Base-by-base conservation (phyloP, 2,888 invertebrate genomes). In the Napeogenes sylphis region DNA sequence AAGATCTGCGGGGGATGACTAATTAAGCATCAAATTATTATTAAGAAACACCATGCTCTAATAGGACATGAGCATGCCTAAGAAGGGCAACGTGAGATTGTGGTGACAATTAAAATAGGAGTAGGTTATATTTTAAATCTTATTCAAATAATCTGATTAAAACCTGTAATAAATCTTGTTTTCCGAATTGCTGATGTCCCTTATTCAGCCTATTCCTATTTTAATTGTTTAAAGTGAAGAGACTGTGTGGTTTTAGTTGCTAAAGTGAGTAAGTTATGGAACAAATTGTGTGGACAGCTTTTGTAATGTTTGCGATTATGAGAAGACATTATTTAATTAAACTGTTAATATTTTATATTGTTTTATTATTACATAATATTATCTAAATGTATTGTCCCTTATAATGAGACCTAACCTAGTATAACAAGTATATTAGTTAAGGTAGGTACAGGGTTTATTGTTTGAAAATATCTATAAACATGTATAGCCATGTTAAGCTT, bases 1-100 rank as follows among this genome's bases (percentile, higher is more conserved):
- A 85, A 92, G 94, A 82, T 91, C 94, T 59, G 94, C 92, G 58
- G 95, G 95, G 71, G 94, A 94, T 68, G 94, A 94, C 80, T 93
- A 94, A 72, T 54, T 65, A 62, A 65, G 63, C 58, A 60, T 62
- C 61, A 56, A 61, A 57, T 68, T 56, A 61, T 62, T 61, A 68
- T 62, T 63, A 68, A 68, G 61, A 68, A 70, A 62, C 68, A 71
- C 61, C 69, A 63, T 69, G 54, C 42, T 63, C 42, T 42, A 42
- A 42, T 6, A 10, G 42, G 42, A 10, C 42, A 10, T 10, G 42
- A 42, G 42, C 66, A 63, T 68, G 69, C 69, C 63, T 58, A 47
- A 33, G 47, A 56, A 56, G 58, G 62, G 71, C 67, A 67, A 55
- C 65, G 70, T 63, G 68, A 68, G 66, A 70, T 68, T 72, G 65